These are phyloP conservation scores for Periparus ater DNA, from an alignment of 2,797 vertebrate genomes.

Conservation along the genomic window DNA sequence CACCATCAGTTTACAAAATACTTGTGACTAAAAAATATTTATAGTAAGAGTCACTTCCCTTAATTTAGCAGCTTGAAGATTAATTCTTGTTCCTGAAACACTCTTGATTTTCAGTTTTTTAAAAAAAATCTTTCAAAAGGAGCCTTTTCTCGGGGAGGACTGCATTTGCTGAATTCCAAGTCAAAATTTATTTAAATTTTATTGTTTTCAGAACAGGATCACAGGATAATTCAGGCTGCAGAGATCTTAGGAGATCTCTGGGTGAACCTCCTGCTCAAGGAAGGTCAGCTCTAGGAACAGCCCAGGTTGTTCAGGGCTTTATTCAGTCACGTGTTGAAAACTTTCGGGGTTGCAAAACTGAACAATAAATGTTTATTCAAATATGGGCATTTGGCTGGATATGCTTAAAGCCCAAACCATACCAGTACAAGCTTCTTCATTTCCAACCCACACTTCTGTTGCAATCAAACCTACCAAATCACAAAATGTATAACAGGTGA, in stretches of 20 bases:
- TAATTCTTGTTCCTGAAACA: background rate
- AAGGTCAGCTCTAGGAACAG: background rate
- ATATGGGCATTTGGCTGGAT: background rate
- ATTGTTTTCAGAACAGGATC: background rate
- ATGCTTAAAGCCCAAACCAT: background rate
- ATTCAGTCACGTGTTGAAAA: background rate
- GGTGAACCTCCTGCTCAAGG: background rate
- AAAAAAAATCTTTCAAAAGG: background rate
- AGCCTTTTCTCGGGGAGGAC: background rate
- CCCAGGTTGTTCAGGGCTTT: background rate
- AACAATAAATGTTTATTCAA: background rate
- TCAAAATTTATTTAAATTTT: background rate
- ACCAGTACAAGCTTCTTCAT: background rate
- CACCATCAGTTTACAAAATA: background rate
- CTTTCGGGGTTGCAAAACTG: background rate
- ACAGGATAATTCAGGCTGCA: background rate
- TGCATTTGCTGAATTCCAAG: background rate
- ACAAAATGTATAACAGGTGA: background rate
- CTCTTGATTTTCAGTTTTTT: background rate
- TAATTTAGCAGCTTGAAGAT: background rate
- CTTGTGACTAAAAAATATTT: background rate
- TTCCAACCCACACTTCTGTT: background rate
- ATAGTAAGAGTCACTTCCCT: background rate
- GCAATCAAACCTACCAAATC: background rate
- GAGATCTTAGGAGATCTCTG: background rate